Evolutionary conservation across 1,140 invertebrate genomes (phyloP), one percentile per base, ranked within the genome.

Genomic region (Bombyx mandarina): DNA sequence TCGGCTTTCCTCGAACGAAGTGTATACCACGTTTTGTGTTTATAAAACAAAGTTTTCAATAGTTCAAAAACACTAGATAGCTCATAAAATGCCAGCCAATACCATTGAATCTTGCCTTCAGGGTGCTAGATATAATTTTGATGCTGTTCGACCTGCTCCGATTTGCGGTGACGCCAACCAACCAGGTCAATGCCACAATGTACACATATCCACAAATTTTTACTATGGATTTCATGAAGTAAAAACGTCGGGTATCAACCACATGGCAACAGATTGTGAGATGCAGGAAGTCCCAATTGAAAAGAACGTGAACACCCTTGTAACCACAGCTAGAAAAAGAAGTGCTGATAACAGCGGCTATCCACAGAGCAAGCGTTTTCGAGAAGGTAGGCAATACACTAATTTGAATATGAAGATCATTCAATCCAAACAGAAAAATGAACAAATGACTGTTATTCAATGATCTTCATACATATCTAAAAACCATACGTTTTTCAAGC

Each of bases 71-170:
- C 2, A 3, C 26, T 35, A 35, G 26, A 35, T 51, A 26, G 8
- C 8, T 51, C 26, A 50, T 55, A 77, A 65, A 60, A 86, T 86
- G 83, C 81, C 83, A 57, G 79, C 81, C 7, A 83, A 73, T 69
- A 79, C 77, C 61, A 66, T 83, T 56, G 74, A 80, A 57, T 70
- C 79, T 43, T 84, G 82, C 58, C 66, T 83, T 68, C 80, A 81
- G 56, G 80, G 82, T 64, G 72, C 83, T 60, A 82, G 83, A 77
- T 82, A 81, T 76, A 85, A 82, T 79, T 86, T 85, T 68, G 69
- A 81, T 56, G 75, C 78, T 57, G 74, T 82, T 56, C 71, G 78
- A 56, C 83, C 79, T 61, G 75, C 79, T 58, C 80, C 79, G 54
- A 62, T 83, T 72, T 82, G 74, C 65, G 54, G 63, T 63, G 77